Percentiles rank a stretch among this genome's conserved stretches.
phyloP scores from a whole-genome alignment of 2,797 vertebrate genomes.

The Sphenodon punctatus region DNA sequence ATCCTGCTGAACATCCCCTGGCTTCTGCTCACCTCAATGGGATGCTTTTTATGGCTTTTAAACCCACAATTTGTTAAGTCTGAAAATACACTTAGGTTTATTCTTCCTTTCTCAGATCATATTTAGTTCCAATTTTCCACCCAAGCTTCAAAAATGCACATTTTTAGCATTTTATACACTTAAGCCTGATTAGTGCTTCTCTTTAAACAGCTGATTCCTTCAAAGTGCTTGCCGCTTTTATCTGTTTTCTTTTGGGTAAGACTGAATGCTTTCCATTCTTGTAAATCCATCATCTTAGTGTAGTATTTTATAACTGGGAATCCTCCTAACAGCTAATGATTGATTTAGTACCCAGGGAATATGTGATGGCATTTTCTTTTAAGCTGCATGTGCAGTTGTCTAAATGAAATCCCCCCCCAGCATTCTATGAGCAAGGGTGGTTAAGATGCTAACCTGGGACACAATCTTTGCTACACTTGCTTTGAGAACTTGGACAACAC shows the following conservation, averaged over 20 bases:
- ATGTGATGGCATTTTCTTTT: neutral
- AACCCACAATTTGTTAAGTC: too few relatives aligned
- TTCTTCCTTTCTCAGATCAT: neutral
- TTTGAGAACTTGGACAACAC: neutral
- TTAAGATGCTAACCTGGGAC: neutral
- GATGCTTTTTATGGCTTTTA: too few relatives aligned
- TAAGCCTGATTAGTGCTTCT: neutral
- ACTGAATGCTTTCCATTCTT: neutral
- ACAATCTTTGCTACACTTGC: neutral
- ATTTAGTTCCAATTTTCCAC: conserved; percentile 15
- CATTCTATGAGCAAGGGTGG: neutral
- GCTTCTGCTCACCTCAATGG: too few relatives aligned
- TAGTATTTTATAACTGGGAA: neutral
- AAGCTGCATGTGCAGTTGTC: too few relatives aligned
- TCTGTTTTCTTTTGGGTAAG: neutral
- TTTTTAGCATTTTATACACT: neutral
- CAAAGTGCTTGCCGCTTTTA: neutral
- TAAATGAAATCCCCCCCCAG: too few relatives aligned
- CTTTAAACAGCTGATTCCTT: neutral
- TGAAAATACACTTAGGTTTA: too few relatives aligned
- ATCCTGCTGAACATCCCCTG: too few relatives aligned
- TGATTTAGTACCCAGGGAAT: neutral
- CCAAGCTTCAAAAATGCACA: neutral
- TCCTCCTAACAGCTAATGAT: neutral
- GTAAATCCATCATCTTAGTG: neutral